These are phyloP conservation scores for Oegoconia quadripuncta DNA, from an alignment of 2,888 invertebrate species.

Conservation along the genomic window DNA sequence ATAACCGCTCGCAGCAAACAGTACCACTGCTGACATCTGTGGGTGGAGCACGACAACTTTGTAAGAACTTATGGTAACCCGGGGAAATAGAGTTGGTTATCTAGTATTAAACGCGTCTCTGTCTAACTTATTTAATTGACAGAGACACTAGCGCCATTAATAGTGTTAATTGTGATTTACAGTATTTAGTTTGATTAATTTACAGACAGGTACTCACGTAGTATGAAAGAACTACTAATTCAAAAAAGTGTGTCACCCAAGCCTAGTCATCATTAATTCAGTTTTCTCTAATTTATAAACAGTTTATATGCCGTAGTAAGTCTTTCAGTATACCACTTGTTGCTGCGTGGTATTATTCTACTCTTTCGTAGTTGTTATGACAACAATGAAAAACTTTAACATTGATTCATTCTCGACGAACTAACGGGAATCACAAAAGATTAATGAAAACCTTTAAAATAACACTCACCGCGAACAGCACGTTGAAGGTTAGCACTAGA, in stretches of 20 bases:
- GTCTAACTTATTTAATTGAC: constrained; percentile 3
- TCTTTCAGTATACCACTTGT: no score
- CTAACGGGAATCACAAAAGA: constrained; percentile 28
- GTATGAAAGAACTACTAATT: constrained; percentile 15
- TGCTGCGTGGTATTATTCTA: no score
- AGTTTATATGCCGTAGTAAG: no score
- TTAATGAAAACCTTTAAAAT: constrained; percentile 25
- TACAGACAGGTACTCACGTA: constrained; percentile 26
- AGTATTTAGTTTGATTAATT: constrained; percentile 19
- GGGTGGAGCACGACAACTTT: constrained; percentile 35
- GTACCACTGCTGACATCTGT: constrained; percentile 80
- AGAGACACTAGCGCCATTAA: constrained; percentile 27
- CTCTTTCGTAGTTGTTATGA: constrained; percentile 57
- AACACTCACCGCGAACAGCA: constrained; percentile 69
- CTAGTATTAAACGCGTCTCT: constrained; percentile 12
- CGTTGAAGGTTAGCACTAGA: constrained; percentile 69
- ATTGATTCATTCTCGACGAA: constrained; percentile 7
- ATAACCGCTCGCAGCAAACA: constrained; percentile 76
- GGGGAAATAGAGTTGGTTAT: constrained; percentile 28
- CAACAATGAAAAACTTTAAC: constrained; percentile 40
- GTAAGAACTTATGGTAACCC: constrained; percentile 25
- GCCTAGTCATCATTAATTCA: no score
- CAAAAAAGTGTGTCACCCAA: constrained; percentile 34
- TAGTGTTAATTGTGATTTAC: constrained; percentile 9
- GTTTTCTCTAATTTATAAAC: no score